Evolutionary conservation across 2,113 vertebrate genomes (phyloP), one percentile per base, ranked within the genome.

Genomic region (Aphyosemion australe): DNA sequence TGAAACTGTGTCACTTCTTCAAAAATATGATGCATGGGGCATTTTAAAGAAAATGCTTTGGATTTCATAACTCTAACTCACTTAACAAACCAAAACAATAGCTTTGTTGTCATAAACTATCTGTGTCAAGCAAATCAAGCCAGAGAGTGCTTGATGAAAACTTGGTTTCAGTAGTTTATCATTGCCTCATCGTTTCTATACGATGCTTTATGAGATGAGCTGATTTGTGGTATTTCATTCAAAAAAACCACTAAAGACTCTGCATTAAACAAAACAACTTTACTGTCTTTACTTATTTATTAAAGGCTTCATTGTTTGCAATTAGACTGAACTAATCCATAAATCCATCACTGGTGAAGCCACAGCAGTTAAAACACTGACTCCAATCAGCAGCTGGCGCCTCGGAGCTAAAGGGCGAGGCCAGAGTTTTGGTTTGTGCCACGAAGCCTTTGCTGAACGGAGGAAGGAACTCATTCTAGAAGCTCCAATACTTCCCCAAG

Each of bases 21-120:
- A 45, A 62, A 82, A 84, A 31, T 74, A 49, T 61, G 51, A 83
- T 14, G 18, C 47, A 50, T 42, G n/a, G 70, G 58, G 52, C 50
- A 54, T 68, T 52, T 42, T 43, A 59, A n/a, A 65, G 47, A 21
- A 47, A 54, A 58, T 41, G 41, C 7, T 15, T 65, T n/a, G 12
- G 78, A 72, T 70, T 21, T 45, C 0, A 7, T 48, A 34, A 55
- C 46, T 56, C 48, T 51, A 48, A 75, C 65, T 86, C 52, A 62
- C 49, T 15, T 32, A 51, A 61, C 47, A 19, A 15, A 41, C 11
- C 47, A 6, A 45, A 58, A 71, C 48, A 74, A 58, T 20, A 52
- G 26, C 31, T 55, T 14, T 5, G 6, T n/a, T 13, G 4, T 16
- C 26, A 51, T 15, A 26, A 51, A 50, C 15, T 8, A 32, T n/a